Evolutionary conservation across 37 sponge, comb jelly and placozoan species (phyloP).

Genomic region (Aplysina aerophoba): DNA sequence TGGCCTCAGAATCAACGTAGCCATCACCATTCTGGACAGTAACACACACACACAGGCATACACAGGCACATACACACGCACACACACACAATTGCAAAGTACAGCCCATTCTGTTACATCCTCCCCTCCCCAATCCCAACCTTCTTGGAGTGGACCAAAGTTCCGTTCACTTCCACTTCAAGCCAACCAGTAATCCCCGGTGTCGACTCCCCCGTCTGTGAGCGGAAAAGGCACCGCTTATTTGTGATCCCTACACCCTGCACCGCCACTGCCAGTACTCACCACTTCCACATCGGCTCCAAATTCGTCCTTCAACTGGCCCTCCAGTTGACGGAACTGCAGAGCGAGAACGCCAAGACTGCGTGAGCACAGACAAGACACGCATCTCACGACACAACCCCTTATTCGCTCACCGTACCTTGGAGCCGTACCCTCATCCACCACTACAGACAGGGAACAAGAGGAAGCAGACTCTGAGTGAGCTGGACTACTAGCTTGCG

Average conservation of each 20-base stretch:
- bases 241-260: background rate
- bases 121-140: background rate
- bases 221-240: background rate
- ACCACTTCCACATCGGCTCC: constrained; percentile 59
- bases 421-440: constrained; percentile 86
- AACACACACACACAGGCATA: no score
- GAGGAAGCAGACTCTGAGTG: no score
- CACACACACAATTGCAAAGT: no score
- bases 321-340: constrained; percentile 48
- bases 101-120: no score
- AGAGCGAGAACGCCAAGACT: background rate
- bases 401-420: constrained; percentile 55
- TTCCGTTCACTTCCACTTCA: constrained; percentile 69
- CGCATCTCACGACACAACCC: no score
- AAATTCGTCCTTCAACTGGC: constrained; percentile 56
- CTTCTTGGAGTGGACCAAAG: constrained; percentile 82
- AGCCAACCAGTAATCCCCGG: constrained; percentile 75
- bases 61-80: no score
- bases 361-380: background rate
- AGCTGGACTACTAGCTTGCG: no score
- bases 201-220: constrained; percentile 40
- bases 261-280: background rate
- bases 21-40: constrained; percentile 70
- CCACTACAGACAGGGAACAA: constrained; percentile 51
- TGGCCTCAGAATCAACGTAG: constrained; percentile 73